Evolutionary conservation across 2,113 vertebrate genomes (phyloP), one percentile per base, ranked within the genome.

Genomic region (Dicentrarchus labrax): DNA sequence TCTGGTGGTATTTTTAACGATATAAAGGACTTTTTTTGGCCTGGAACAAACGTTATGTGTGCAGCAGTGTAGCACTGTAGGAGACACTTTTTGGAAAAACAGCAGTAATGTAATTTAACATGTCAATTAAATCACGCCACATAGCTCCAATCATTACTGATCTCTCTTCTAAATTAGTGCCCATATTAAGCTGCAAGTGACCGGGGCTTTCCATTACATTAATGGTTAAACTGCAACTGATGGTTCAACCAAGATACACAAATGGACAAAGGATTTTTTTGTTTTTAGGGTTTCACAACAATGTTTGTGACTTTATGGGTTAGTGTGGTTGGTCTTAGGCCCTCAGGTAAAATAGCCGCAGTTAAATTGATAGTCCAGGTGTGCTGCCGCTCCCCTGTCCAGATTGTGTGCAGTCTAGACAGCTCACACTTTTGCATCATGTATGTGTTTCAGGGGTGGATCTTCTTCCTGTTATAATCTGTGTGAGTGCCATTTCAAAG

Each of bases 391-490:
- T 74, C 43, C 61, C 66, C 66, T 80, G 64, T 39, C 86, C 91
- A 93, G 88, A 30, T 30, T 30, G 90, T 91, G 89, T 92, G 21
- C 21, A 80, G 73, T 84, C 83, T 86, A 83, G 80, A 86, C 76
- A 72, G 45, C 74, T 73, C 62, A 30, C 43, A 80, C 66, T 72
- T 61, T 78, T 85, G 68, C 70, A 59, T 77, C 75, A 50, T 89
- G 90, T 87, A 74, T 83, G 54, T 74, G 64, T 72, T 75, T 51
- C 24, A 39, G 16, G 53, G 60, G 51, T 38, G 56, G 75, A 59
- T 50, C 69, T 53, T 78, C 50, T 61, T 82, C 72, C 51, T 86
- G 74, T 82, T 48, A 59, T 73, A 83, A 80, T 78, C 57, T 47
- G 51, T 67, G 43, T 4, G n/a, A 74, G n/a, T n/a, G 48, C 6